Conservation (phyloP, 2,888 invertebrate genomes). For the Himalopsyche kuldschensis region DNA sequence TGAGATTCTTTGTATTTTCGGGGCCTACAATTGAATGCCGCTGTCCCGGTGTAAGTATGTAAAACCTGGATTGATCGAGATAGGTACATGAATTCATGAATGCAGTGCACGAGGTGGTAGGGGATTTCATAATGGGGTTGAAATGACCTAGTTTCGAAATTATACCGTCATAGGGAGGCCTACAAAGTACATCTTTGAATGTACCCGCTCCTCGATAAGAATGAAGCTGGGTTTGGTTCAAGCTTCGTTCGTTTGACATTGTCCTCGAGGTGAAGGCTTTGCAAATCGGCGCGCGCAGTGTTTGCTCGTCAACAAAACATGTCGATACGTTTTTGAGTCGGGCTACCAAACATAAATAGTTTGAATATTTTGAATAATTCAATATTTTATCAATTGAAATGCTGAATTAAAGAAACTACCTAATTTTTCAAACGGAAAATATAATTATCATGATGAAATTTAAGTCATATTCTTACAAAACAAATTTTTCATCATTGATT, state of each 20-base stretch:
- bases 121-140: conserved; percentile 20
- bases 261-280: background rate
- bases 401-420: too few species aligned
- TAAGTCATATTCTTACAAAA: too few species aligned
- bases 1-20: background rate
- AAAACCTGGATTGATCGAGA: conserved; percentile 27
- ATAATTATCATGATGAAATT: too few species aligned
- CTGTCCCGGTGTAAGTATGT: background rate
- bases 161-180: conserved; percentile 8
- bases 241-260: background rate
- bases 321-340: background rate
- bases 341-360: background rate
- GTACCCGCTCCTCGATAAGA: conserved; percentile 14
- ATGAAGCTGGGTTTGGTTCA: conserved; percentile 11
- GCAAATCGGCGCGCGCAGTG: conserved; percentile 1
- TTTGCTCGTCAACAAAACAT: background rate
- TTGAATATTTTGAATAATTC: background rate
- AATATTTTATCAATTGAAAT: too few species aligned
- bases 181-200: conserved; percentile 4
- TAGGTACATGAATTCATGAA: conserved; percentile 30
- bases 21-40: background rate
- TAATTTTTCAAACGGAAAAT: too few species aligned
- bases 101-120: conserved; percentile 18
- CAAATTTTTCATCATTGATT: too few species aligned
- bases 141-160: conserved; percentile 31